Evolutionary conservation across 2,113 vertebrate species (phyloP).

Genomic region (zebrafish (Danio rerio)): DNA sequence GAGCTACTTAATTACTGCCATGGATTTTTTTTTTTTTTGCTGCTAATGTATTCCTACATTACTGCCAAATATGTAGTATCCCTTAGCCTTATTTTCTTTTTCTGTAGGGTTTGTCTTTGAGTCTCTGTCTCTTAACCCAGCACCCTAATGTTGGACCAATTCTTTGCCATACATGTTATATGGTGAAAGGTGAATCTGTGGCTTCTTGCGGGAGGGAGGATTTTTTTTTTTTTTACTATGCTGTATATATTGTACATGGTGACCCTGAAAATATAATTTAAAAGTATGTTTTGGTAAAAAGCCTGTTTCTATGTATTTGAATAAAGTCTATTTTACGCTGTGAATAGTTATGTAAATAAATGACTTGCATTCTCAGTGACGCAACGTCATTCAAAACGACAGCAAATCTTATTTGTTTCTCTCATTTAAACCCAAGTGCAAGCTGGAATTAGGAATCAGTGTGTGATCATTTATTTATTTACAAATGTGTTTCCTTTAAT

Average conservation of each 20-base stretch:
- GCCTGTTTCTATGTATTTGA: slow-evolving; percentile 95
- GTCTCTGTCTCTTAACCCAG: no score
- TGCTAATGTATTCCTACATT: slow-evolving; percentile 33
- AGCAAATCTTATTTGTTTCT: background rate
- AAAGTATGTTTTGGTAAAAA: slow-evolving; percentile 75
- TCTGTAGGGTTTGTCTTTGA: no score
- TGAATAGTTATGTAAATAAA: slow-evolving; percentile 79
- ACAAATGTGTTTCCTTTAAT: no score
- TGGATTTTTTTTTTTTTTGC: background rate
- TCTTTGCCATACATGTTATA: slow-evolving; percentile 74
- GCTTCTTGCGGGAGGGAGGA: slow-evolving; percentile 85
- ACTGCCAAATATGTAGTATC: slow-evolving; percentile 14
- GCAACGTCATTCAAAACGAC: background rate
- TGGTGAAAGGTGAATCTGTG: slow-evolving; percentile 80
- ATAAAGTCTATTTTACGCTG: slow-evolving; percentile 97
- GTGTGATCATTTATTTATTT: background rate
- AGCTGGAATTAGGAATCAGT: background rate
- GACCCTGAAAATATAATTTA: slow-evolving; percentile 92
- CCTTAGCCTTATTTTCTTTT: background rate
- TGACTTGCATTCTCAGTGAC: slow-evolving; percentile 29
- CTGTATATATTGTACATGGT: slow-evolving; percentile 98
- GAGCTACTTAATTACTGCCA: slow-evolving; percentile 4
- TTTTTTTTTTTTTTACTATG: slow-evolving; percentile 99
- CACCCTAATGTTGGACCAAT: slow-evolving; percentile 78
- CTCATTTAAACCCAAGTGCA: background rate